These are phyloP conservation scores for Callinectes sapidus DNA, from an alignment of 2,888 invertebrate species.

Conservation along the genomic window DNA sequence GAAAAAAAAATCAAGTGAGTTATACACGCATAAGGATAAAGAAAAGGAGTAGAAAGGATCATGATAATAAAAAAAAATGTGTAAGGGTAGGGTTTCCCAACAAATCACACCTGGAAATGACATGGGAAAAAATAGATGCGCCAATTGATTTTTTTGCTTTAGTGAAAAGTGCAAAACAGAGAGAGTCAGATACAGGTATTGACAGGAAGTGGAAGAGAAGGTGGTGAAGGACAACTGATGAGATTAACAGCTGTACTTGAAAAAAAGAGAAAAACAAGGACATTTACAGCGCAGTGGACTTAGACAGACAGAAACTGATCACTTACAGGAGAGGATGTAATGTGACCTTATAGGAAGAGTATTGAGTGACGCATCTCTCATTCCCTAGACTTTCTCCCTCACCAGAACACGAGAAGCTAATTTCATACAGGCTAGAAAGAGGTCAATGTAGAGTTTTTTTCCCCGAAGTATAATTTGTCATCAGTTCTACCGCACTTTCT, in stretches of 20 bases:
- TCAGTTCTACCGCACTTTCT: neutral
- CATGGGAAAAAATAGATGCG: neutral
- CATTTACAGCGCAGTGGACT: neutral
- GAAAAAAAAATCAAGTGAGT: neutral
- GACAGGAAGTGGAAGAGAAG: neutral
- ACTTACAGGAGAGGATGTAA: neutral
- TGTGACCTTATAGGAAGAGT: neutral
- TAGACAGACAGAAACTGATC: neutral
- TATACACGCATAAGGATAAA: neutral
- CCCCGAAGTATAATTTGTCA: neutral
- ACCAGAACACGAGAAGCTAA: neutral
- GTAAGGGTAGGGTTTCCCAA: neutral
- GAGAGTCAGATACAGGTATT: neutral
- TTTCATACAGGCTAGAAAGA: no score
- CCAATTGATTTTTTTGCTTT: neutral
- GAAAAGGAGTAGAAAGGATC: no score
- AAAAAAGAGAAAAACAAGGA: neutral
- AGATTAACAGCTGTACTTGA: neutral
- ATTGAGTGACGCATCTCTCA: neutral
- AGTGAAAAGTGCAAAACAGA: neutral
- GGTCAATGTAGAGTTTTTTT: no score
- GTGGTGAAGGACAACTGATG: neutral
- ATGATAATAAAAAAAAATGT: neutral
- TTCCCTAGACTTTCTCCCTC: neutral
- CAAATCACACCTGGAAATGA: neutral